Evolutionary conservation across 1,140 invertebrate genomes (phyloP).

Genomic region (Sycobia sp.): DNA sequence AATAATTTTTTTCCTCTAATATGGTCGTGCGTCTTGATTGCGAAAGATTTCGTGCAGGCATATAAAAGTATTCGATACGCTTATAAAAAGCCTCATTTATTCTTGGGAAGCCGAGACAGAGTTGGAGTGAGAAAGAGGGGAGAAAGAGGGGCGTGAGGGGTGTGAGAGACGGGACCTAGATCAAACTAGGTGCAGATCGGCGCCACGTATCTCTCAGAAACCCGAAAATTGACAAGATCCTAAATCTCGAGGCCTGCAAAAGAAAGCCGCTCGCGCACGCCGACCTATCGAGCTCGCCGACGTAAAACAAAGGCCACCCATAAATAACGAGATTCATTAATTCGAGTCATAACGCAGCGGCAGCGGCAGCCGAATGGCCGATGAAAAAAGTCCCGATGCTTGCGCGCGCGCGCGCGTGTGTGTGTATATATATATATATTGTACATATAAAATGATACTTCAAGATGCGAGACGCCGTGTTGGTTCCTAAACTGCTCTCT

Average conservation of each 20-base stretch:
- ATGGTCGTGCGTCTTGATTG: too few relatives aligned
- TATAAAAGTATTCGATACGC: conserved; percentile 1
- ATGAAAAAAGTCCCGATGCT: conserved; percentile 6
- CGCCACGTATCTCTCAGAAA: not conserved
- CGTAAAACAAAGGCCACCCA: conserved; percentile 31
- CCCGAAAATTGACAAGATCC: conserved; percentile 19
- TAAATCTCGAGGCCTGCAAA: conserved; percentile 14
- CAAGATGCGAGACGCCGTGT: too few relatives aligned
- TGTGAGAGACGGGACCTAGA: conserved; percentile 5
- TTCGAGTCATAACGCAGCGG: conserved; percentile 28
- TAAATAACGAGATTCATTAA: conserved; percentile 36
- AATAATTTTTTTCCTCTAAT: too few relatives aligned
- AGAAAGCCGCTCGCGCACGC: not conserved
- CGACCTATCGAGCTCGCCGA: conserved; percentile 1
- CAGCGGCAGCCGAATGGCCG: too few relatives aligned
- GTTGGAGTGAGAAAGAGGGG: too few relatives aligned
- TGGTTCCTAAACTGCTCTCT: too few relatives aligned
- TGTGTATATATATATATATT: too few relatives aligned
- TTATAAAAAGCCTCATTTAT: conserved; percentile 35
- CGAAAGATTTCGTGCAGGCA: too few relatives aligned
- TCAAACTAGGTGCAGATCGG: conserved; percentile 3
- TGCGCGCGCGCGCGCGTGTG: too few relatives aligned
- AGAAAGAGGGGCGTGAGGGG: too few relatives aligned
- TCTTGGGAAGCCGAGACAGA: too few relatives aligned
- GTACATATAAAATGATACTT: too few relatives aligned